Conservation (phyloP, 2,113 vertebrate genomes). For the Crotophaga sulcirostris region DNA sequence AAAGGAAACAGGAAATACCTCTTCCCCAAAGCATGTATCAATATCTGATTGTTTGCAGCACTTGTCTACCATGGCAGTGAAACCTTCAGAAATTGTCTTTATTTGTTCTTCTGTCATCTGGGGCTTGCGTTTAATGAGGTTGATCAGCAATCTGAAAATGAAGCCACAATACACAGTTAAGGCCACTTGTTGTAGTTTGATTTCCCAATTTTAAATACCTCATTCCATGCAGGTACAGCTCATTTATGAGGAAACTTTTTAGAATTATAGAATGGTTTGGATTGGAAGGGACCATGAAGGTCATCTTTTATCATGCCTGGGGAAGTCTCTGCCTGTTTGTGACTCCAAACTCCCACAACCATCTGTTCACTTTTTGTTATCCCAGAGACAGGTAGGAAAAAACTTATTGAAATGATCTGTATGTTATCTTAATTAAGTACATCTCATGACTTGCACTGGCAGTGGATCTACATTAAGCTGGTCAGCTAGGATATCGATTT, state of each 20-base stretch:
- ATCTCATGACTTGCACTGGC: not conserved
- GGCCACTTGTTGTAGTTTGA: accelerated
- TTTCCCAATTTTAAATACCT: not conserved
- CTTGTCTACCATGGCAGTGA: not conserved
- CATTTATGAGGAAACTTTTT: not conserved
- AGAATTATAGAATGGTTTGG: too few species aligned
- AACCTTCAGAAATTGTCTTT: not conserved
- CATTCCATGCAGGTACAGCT: not conserved
- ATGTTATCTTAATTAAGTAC: not conserved
- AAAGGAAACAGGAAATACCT: conserved; percentile 45
- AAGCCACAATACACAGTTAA: not conserved
- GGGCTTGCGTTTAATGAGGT: conserved; percentile 60
- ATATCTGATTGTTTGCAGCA: conserved; percentile 37
- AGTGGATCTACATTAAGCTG: not conserved
- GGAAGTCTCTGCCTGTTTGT: not conserved
- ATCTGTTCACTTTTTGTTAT: not conserved
- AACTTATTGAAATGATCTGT: not conserved
- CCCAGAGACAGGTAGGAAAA: not conserved
- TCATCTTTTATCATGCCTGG: too few species aligned
- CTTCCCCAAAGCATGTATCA: not conserved
- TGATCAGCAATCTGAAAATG: conserved; percentile 60
- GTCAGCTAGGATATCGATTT: not conserved
- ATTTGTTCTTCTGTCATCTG: conserved; percentile 7
- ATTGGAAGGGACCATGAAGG: too few species aligned
- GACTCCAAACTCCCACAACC: not conserved